Conservation (phyloP, 2,888 invertebrate genomes). For the Tenthredo scrophulariae region DNA sequence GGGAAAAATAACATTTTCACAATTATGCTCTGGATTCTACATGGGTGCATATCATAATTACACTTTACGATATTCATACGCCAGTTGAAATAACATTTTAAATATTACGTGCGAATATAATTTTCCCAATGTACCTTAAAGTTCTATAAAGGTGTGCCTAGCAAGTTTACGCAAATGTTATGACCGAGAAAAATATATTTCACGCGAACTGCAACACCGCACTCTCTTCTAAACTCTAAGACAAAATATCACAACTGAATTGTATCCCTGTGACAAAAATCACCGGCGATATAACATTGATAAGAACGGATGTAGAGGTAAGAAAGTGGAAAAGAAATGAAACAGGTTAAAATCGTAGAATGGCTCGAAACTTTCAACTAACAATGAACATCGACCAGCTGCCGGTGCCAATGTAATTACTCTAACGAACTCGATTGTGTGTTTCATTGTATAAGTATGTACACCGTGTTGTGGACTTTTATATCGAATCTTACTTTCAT, state of each 20-base stretch:
- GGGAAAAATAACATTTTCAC: neutral
- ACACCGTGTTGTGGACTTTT: neutral
- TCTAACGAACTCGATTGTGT: slow-evolving; percentile 18
- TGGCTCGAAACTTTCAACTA: slow-evolving; percentile 36
- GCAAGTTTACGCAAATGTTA: neutral
- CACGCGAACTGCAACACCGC: neutral
- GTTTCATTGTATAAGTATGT: neutral
- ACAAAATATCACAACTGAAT: slow-evolving; percentile 34
- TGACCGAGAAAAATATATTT: neutral
- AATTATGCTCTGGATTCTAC: neutral
- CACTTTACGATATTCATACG: neutral
- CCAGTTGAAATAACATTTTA: neutral
- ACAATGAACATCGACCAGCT: slow-evolving; percentile 46
- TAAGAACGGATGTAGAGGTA: slow-evolving; percentile 18
- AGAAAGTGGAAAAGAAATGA: slow-evolving; percentile 26
- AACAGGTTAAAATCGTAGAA: neutral
- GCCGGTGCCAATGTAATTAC: slow-evolving; percentile 25
- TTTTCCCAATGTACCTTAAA: neutral
- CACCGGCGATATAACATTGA: slow-evolving; percentile 26
- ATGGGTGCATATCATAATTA: neutral
- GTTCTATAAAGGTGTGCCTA: neutral
- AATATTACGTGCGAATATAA: neutral
- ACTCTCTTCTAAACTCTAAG: neutral
- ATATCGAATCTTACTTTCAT: neutral
- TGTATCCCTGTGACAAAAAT: neutral